These are phyloP conservation scores for Drosophila paramelanica DNA, from an alignment of 2,888 invertebrate species.

Conservation along the genomic window DNA sequence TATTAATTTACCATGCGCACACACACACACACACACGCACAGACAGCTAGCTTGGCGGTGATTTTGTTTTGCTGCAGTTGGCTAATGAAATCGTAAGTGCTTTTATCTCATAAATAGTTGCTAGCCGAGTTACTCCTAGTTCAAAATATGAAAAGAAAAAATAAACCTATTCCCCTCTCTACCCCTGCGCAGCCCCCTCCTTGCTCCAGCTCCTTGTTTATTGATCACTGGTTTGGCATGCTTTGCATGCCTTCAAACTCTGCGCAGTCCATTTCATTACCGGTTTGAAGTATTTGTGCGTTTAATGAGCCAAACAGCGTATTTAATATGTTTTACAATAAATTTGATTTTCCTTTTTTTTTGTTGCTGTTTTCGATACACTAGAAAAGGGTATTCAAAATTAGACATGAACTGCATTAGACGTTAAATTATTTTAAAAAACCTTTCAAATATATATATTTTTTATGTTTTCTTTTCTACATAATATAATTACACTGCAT, in stretches of 20 bases:
- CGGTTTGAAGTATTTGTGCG: conserved; percentile 56
- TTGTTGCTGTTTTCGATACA: neutral
- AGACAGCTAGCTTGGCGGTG: conserved; percentile 35
- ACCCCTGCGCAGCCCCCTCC: neutral
- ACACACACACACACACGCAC: conserved; percentile 5
- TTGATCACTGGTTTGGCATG: conserved; percentile 11
- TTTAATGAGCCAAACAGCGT: conserved; percentile 58
- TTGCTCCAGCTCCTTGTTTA: conserved; percentile 4
- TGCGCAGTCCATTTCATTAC: conserved; percentile 55
- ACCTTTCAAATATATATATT: too few relatives aligned
- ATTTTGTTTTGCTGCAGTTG: conserved; percentile 70
- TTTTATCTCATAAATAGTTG: conserved; percentile 74
- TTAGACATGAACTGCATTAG: neutral
- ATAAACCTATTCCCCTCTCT: neutral
- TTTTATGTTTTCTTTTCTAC: too few relatives aligned
- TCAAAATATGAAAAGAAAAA: conserved; percentile 1
- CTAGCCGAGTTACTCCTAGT: conserved; percentile 46
- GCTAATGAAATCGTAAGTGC: conserved; percentile 80
- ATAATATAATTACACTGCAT: too few relatives aligned
- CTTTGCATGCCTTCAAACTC: neutral
- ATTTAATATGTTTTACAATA: conserved; percentile 56
- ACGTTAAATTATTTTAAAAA: neutral
- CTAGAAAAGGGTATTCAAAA: neutral
- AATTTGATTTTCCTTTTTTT: conserved; percentile 13
- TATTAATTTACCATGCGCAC: conserved; percentile 62